Conservation (phyloP, 2,888 invertebrate genomes). For the Dilophus febrilis region DNA sequence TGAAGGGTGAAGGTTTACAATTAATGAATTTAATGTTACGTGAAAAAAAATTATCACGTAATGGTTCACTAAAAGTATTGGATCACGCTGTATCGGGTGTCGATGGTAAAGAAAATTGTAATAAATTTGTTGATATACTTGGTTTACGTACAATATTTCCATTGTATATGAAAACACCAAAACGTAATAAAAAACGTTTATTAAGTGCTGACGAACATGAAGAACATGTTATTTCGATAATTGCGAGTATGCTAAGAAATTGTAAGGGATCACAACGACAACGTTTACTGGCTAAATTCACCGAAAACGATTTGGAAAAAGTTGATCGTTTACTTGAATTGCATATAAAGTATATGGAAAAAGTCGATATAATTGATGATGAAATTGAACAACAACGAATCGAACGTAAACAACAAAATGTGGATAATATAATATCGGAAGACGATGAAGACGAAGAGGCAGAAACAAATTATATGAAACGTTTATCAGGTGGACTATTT, state of each 20-base stretch:
- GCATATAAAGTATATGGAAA: conserved; percentile 92
- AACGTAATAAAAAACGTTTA: conserved; percentile 58
- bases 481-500: conserved; percentile 89
- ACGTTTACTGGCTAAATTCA: conserved; percentile 83
- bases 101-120: conserved; percentile 89
- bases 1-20: conserved; percentile 93
- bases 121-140: conserved; percentile 94
- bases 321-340: conserved; percentile 90
- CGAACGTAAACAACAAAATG: no score
- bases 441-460: conserved; percentile 48
- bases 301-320: conserved; percentile 96
- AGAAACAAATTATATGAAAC: conserved; percentile 69
- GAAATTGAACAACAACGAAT: conserved; percentile 43
- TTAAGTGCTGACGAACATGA: conserved; percentile 80
- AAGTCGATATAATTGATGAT: conserved; percentile 70
- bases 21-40: conserved; percentile 94
- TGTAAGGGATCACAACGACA: conserved; percentile 82
- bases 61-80: conserved; percentile 92
- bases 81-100: conserved; percentile 91
- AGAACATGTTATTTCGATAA: conserved; percentile 87
- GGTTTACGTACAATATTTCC: conserved; percentile 95
- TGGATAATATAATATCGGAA: no score
- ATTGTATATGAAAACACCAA: conserved; percentile 97
- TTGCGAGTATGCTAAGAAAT: conserved; percentile 83
- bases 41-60: conserved; percentile 91